A percentile compares a stretch with the other conserved stretches of the same genome.
Evolutionary conservation across 2,797 vertebrate species (phyloP).

Genomic region (Myiotriccus ornatus): DNA sequence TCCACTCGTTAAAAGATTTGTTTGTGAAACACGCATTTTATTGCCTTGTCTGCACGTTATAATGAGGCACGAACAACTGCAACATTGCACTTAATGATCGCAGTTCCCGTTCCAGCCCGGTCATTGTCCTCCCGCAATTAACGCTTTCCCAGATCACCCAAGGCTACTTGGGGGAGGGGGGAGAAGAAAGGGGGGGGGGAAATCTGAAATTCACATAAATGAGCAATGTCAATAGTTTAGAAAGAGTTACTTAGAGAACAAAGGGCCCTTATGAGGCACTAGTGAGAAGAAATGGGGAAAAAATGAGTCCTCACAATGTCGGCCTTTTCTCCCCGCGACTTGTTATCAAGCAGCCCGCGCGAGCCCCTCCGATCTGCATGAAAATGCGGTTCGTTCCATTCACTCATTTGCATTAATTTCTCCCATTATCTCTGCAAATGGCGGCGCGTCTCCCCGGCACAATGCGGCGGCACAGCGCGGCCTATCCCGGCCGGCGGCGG

Average conservation of each 20-base stretch:
- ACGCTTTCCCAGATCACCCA: conserved; percentile 87
- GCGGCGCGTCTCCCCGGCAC: conserved; percentile 95
- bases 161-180: conserved; percentile 68
- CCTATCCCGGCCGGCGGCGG: conserved; percentile 77
- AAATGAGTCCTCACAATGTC: conserved; percentile 97
- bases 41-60: conserved; percentile 84
- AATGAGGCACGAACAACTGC: conserved; percentile 93
- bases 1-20: conserved; percentile 86
- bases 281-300: conserved; percentile 87
- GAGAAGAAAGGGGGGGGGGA: background rate
- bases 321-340: conserved; percentile 96
- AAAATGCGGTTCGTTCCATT: conserved; percentile 99
- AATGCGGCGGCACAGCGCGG: conserved; percentile 91
- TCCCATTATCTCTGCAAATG: conserved; percentile 98
- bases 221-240: conserved; percentile 99
- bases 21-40: conserved; percentile 91
- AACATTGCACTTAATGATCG: conserved; percentile 93
- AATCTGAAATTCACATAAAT: conserved; percentile 95
- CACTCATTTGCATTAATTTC: conserved; percentile 99
- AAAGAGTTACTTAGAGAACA: conserved; percentile 98
- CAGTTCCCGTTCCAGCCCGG: conserved; percentile 79
- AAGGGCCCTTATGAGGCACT: conserved; percentile 95
- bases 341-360: conserved; percentile 97
- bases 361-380: conserved; percentile 99
- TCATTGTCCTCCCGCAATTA: conserved; percentile 87